phyloP scores from a whole-genome alignment of 2,797 vertebrate genomes.

The Momotus momota region DNA sequence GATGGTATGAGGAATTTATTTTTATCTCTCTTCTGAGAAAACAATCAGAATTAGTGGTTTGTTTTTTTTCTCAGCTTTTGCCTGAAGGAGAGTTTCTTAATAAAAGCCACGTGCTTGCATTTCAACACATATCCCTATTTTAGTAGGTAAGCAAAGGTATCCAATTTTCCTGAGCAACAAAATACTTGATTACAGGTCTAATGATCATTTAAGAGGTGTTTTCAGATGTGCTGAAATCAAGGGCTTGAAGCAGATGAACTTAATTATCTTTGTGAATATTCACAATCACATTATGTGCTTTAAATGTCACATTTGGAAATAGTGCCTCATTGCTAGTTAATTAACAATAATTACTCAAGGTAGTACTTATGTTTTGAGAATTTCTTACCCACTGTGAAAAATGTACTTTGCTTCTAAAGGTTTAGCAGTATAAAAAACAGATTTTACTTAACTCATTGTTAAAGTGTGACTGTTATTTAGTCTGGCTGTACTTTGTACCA shows the following conservation, averaged over 20 bases:
- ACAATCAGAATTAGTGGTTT: neutral
- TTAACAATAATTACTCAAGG: conserved; percentile 73
- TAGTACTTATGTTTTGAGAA: conserved; percentile 51
- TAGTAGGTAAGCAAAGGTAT: conserved; percentile 60
- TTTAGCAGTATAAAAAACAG: neutral
- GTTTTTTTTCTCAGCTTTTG: neutral
- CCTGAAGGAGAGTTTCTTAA: neutral
- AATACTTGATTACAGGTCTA: conserved; percentile 77
- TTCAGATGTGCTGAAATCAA: conserved; percentile 72
- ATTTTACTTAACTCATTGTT: conserved; percentile 12
- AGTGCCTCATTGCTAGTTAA: conserved; percentile 68
- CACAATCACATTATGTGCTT: conserved; percentile 74
- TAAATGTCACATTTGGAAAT: conserved; percentile 76
- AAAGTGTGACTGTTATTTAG: neutral
- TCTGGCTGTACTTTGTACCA: neutral
- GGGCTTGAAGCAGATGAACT: conserved; percentile 72
- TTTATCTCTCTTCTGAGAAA: neutral
- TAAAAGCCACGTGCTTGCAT: neutral
- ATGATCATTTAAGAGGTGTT: conserved; percentile 76
- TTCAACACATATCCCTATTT: conserved; percentile 29
- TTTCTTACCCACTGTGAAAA: conserved; percentile 55
- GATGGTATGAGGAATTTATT: neutral
- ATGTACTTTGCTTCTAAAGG: conserved; percentile 12
- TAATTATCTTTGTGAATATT: conserved; percentile 77
- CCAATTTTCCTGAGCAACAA: conserved; percentile 68